These are phyloP conservation scores for Drosophila atripex DNA, from an alignment of 2,888 invertebrate species.

Conservation along the genomic window DNA sequence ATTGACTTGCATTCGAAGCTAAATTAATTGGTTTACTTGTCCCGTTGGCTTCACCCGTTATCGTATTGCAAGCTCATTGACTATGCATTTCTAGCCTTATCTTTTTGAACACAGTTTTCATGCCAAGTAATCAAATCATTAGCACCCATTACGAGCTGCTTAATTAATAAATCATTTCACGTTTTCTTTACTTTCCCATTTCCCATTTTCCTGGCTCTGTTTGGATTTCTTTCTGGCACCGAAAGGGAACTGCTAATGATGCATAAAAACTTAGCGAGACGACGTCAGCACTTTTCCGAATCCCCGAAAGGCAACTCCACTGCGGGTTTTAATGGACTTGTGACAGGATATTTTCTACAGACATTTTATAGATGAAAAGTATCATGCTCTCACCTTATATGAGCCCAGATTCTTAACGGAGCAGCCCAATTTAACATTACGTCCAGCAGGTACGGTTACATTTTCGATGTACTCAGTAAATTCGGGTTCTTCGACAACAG, in stretches of 20 bases:
- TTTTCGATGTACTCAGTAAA: conserved; percentile 96
- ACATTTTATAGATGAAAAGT: neutral
- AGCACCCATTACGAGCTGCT: conserved; percentile 69
- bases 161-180: conserved; percentile 69
- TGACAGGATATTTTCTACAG: neutral
- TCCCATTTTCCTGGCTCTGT: conserved; percentile 12
- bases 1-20: neutral
- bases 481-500: conserved; percentile 92
- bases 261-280: conserved; percentile 47
- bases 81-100: conserved; percentile 20
- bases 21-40: conserved; percentile 57
- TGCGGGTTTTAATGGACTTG: conserved; percentile 7
- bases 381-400: conserved; percentile 90
- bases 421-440: conserved; percentile 94
- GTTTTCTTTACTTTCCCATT: conserved; percentile 13
- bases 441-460: conserved; percentile 92
- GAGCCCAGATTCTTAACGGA: conserved; percentile 95
- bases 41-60: conserved; percentile 6
- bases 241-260: conserved; percentile 51
- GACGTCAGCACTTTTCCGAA: conserved; percentile 29
- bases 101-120: conserved; percentile 38
- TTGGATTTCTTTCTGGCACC: conserved; percentile 13
- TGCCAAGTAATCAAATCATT: conserved; percentile 73
- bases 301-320: neutral
- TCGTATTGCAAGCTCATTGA: conserved; percentile 20